Conservation (phyloP, 2,888 invertebrate genomes). For the Hanleya hanleyi region DNA sequence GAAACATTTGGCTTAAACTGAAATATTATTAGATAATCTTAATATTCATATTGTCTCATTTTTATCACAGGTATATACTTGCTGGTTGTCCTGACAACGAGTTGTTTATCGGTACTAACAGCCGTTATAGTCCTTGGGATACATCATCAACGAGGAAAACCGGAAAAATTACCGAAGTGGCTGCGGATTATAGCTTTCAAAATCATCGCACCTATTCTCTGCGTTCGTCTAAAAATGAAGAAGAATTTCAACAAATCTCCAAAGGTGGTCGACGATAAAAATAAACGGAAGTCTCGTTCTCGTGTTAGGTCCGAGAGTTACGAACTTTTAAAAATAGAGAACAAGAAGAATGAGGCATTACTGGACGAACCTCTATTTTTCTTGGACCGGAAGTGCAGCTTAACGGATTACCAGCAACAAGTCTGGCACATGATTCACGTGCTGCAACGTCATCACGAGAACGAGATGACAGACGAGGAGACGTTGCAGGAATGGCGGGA, state of each 20-base stretch:
- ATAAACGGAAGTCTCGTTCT: not conserved
- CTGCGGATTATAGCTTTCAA: conserved; percentile 51
- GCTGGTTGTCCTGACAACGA: conserved; percentile 66
- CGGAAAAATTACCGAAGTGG: conserved; percentile 53
- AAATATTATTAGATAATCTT: too few species aligned
- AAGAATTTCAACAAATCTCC: not conserved
- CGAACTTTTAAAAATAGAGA: conserved; percentile 9
- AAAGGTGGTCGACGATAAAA: not conserved
- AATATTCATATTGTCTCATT: too few species aligned
- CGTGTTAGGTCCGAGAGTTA: not conserved
- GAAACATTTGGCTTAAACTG: too few species aligned
- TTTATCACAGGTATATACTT: conserved; percentile 68
- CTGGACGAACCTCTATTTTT: not conserved
- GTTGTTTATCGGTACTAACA: conserved; percentile 66
- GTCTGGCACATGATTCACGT: conserved; percentile 50
- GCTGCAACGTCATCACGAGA: conserved; percentile 48
- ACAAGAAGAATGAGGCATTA: not conserved
- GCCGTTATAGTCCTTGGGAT: conserved; percentile 66
- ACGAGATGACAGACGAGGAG: conserved; percentile 50
- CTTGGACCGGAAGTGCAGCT: not conserved
- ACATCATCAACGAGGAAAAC: conserved; percentile 62
- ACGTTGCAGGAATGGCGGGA: conserved; percentile 61
- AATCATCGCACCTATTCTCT: conserved; percentile 42
- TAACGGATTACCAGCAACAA: conserved; percentile 19
- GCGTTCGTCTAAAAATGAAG: conserved; percentile 11